A percentile compares a stretch with the other conserved stretches of the same genome.
These are phyloP conservation scores for Lasioglossum calceatum DNA, from an alignment of 2,888 invertebrate species.

Conservation along the genomic window DNA sequence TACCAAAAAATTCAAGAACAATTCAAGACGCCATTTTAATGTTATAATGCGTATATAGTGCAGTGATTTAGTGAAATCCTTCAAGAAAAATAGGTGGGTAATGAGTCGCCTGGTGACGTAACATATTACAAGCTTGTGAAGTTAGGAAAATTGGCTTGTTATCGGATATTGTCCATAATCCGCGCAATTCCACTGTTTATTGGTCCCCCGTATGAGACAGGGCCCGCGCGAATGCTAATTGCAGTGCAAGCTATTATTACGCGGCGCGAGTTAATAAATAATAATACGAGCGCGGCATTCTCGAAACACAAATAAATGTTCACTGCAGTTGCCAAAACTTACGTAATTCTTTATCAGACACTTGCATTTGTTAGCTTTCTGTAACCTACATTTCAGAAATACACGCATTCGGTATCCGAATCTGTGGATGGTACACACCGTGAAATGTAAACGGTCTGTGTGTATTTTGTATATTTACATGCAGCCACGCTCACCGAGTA, in stretches of 20 bases:
- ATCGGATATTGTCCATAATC: not conserved
- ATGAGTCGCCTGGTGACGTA: not conserved
- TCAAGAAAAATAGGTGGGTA: not conserved
- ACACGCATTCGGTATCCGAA: conserved; percentile 45
- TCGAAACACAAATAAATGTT: conserved; percentile 47
- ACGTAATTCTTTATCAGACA: conserved; percentile 56
- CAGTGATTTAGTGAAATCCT: not conserved
- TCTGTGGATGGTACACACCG: conserved; percentile 38
- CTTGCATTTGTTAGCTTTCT: conserved; percentile 55
- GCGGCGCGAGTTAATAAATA: conserved; percentile 39
- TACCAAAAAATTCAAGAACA: not conserved
- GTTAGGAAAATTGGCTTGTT: not conserved
- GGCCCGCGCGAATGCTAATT: conserved; percentile 19
- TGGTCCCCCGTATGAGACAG: not conserved
- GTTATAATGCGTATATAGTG: no score
- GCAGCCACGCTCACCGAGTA: not conserved
- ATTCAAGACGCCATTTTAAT: no score
- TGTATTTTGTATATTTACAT: conserved; percentile 2
- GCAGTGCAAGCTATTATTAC: conserved; percentile 35
- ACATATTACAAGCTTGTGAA: not conserved
- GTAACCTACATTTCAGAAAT: conserved; percentile 61
- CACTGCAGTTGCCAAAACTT: conserved; percentile 50
- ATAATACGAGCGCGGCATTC: conserved; percentile 37
- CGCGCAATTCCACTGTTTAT: not conserved
- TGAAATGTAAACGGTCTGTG: conserved; percentile 24